A percentile compares a stretch with the other conserved stretches of the same genome.
These are phyloP conservation scores for Halocynthia roretzi DNA, from an alignment of 23 tunicate genomes.

Conservation along the genomic window DNA sequence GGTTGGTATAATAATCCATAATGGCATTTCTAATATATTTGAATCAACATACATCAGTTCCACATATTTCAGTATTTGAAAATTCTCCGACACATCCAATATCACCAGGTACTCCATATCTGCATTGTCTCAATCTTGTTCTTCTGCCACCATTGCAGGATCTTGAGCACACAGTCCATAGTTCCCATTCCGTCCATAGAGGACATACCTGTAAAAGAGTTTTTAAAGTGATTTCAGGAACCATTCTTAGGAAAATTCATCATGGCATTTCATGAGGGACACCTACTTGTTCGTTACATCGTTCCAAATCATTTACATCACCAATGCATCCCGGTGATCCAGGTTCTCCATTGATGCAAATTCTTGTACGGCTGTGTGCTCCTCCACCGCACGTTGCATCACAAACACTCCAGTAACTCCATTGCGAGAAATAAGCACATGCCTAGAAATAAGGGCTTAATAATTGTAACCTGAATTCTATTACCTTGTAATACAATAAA, in stretches of 20 bases:
- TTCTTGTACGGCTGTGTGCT: constrained; percentile 13
- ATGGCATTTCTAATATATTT: not conserved
- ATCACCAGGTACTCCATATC: constrained; percentile 1
- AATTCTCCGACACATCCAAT: constrained; percentile 6
- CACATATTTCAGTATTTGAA: constrained; percentile 19
- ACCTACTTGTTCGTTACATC: constrained; percentile 28
- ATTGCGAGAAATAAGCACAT: not conserved
- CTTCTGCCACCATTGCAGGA: constrained; percentile 10
- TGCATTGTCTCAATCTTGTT: not conserved
- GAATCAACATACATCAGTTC: constrained; percentile 21
- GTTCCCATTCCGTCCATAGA: not conserved
- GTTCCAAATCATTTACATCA: not conserved
- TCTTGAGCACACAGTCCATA: constrained; percentile 8
- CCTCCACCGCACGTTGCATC: constrained; percentile 42
- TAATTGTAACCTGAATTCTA: not conserved
- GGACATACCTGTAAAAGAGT: not conserved
- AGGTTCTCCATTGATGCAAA: constrained; percentile 40
- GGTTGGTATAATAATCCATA: constrained; percentile 14
- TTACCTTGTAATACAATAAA: constrained; percentile 1
- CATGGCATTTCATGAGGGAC: too few species aligned
- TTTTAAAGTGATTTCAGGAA: too few species aligned
- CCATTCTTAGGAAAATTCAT: too few species aligned
- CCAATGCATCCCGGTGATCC: constrained; percentile 50
- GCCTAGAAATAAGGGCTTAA: not conserved
- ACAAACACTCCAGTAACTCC: constrained; percentile 11